Base-by-base conservation (phyloP, 2,113 vertebrate genomes). In the Triplophysa siluroides region DNA sequence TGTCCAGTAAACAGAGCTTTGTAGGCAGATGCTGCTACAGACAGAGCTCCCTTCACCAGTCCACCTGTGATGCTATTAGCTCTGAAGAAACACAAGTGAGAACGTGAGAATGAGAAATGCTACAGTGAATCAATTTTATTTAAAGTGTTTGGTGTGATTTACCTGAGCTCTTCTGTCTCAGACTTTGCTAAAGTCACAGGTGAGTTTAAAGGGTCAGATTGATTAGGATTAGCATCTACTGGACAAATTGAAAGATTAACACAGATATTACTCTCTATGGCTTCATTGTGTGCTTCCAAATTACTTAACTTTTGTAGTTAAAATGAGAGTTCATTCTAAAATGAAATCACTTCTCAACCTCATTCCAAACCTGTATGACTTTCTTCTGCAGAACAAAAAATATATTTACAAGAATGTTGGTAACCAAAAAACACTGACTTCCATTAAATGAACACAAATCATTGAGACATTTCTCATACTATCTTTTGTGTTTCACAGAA, bases 1-100 rank as follows among this genome's bases (percentile, higher is more conserved):
- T 95, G 95, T 71, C 96, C 96, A 69, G 96, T 94, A 90, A 98
- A 98, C 60, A 98, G 92, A n/a, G 95, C 96, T 88, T 98, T 98
- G 89, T 98, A 98, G 65, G 96, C 97, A 78, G 96, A 97, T 11
- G 97, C 94, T 66, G 97, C 97, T 8, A 98, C 96, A 0, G 96
- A 98, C 84, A 98, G 90, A 54, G 97, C 97, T 81, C 97, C 97
- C 84, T 98, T 98, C 79, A 98, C 88, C 4, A 98, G 89, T 26
- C 95, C 97, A 77, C 94, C 95, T 66, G 96, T 95, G 86, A 98
- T 93, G 86, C 96, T 93, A 82, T 88, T 89, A 26, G 85, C 82
- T 21, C 85, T 72, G 78, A 45, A 26, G 8, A 71, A 6, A 78
- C 2, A 73, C 16, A 18, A 64, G 56, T 24, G 56, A 67, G 19